Evolutionary conservation across 1,140 invertebrate genomes (phyloP).

Genomic region (Piezodorus guildinii): DNA sequence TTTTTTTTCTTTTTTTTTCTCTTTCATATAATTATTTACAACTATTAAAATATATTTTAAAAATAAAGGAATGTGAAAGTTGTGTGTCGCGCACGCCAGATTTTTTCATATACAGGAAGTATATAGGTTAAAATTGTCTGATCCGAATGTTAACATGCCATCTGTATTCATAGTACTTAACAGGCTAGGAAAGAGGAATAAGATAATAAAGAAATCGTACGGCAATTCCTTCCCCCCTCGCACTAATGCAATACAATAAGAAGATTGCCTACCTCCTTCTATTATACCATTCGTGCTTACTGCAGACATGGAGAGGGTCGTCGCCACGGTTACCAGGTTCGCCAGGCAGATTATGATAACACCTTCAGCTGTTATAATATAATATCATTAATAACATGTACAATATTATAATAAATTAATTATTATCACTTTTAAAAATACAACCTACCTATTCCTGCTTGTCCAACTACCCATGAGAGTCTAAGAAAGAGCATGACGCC

Average conservation of each 20-base stretch:
- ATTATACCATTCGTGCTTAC: slow-evolving; percentile 50
- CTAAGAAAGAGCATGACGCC: slow-evolving; percentile 77
- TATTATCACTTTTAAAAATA: background rate
- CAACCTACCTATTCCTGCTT: slow-evolving; percentile 53
- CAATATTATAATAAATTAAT: background rate
- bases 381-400: background rate
- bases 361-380: slow-evolving; percentile 43
- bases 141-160: too few species aligned
- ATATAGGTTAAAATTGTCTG: too few species aligned
- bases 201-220: too few species aligned
- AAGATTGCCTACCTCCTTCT: slow-evolving; percentile 33
- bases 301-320: slow-evolving; percentile 52
- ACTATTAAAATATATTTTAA: too few species aligned
- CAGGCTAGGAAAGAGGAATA: too few species aligned
- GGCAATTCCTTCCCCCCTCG: background rate
- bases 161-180: too few species aligned
- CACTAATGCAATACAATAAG: slow-evolving; percentile 5
- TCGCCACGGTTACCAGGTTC: slow-evolving; percentile 45
- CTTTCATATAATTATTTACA: too few species aligned
- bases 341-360: slow-evolving; percentile 39
- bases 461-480: slow-evolving; percentile 62
- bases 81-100: too few species aligned
- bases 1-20: too few species aligned
- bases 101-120: too few species aligned
- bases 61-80: too few species aligned